phyloP scores from a whole-genome alignment of 2,888 invertebrate genomes.

The Tenthredo distinguenda region DNA sequence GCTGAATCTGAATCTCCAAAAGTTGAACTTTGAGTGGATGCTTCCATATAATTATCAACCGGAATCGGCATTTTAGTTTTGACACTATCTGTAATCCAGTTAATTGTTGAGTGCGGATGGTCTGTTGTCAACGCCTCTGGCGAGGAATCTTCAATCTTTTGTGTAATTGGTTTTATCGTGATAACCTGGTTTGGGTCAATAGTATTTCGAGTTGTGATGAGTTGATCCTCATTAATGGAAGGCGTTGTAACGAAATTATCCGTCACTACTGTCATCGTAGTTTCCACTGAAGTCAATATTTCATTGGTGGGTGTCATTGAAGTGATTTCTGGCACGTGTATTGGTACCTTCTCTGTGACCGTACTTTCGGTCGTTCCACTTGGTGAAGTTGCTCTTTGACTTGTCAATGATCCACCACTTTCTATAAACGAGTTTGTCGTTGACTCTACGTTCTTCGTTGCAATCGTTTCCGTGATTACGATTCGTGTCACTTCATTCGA shows the following conservation, averaged over 20 bases:
- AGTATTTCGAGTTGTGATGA: slow-evolving; percentile 34
- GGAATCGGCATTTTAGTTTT: not conserved
- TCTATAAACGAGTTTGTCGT: slow-evolving; percentile 17
- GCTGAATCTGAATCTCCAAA: not conserved
- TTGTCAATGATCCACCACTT: slow-evolving; percentile 6
- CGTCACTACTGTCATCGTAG: not conserved
- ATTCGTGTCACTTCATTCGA: not conserved
- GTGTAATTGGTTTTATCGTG: not conserved
- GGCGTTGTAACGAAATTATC: not conserved
- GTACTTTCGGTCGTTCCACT: slow-evolving; percentile 18
- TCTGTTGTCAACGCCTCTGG: not conserved
- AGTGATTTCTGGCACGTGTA: slow-evolving; percentile 43
- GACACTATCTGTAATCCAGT: not conserved
- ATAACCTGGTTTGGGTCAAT: not conserved
- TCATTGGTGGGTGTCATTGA: not conserved
- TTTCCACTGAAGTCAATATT: slow-evolving; percentile 45
- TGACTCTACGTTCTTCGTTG: not conserved
- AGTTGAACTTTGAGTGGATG: slow-evolving; percentile 20
- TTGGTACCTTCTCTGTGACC: not conserved
- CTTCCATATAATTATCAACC: not conserved
- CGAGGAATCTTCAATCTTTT: not conserved
- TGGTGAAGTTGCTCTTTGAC: not conserved
- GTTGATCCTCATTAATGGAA: slow-evolving; percentile 9
- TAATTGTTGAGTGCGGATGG: not conserved
- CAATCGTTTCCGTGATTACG: not conserved